Evolutionary conservation across 2,888 invertebrate species (phyloP).

Genomic region (Cephus nigrinus): DNA sequence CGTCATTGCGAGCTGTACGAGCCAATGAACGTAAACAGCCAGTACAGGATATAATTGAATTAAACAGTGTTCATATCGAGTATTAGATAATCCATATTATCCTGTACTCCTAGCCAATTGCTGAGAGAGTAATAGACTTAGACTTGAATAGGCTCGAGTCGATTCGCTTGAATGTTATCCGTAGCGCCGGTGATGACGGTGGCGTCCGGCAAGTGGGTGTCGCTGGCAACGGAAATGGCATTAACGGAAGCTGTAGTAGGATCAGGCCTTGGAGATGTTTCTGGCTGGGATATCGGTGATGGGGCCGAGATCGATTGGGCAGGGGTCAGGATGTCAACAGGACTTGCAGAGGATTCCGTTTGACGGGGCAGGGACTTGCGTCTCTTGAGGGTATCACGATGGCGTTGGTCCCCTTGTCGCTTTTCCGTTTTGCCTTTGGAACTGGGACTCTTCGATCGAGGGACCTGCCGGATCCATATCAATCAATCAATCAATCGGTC

Average conservation of each 20-base stretch:
- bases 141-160: constrained; percentile 30
- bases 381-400: constrained; percentile 37
- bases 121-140: constrained; percentile 8
- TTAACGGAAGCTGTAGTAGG: constrained; percentile 13
- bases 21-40: neutral
- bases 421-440: constrained; percentile 41
- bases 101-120: neutral
- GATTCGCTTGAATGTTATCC: constrained; percentile 26
- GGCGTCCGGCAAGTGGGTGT: constrained; percentile 23
- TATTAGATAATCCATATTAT: neutral
- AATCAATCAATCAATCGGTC: constrained; percentile 14
- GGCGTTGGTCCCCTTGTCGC: constrained; percentile 37
- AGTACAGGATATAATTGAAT: neutral
- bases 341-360: constrained; percentile 22
- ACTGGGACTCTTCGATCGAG: constrained; percentile 32
- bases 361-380: constrained; percentile 41
- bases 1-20: neutral
- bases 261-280: neutral
- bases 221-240: constrained; percentile 12
- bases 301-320: neutral
- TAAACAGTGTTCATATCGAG: neutral
- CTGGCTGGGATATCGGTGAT: neutral
- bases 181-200: constrained; percentile 24
- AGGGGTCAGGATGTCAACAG: neutral
- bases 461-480: constrained; percentile 34